Evolutionary conservation across 2,113 vertebrate species (phyloP).

Genomic region (Sinosuthora webbiana): DNA sequence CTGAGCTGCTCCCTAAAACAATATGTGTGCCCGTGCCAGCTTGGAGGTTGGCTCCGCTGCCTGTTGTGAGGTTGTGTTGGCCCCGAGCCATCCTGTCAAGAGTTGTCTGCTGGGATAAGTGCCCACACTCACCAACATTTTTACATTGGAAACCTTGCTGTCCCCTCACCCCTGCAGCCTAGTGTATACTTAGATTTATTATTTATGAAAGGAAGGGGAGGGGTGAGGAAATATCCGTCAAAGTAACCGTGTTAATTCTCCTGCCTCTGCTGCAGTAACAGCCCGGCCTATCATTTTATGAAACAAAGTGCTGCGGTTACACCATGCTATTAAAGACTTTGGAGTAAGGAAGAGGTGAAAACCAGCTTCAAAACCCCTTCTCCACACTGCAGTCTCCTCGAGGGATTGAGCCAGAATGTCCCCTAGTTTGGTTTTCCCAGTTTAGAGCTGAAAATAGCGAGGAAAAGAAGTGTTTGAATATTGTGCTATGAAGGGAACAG

Average conservation of each 20-base stretch:
- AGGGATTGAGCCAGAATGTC: slow-evolving; percentile 18
- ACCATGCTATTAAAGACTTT: neutral
- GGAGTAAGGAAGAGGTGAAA: neutral
- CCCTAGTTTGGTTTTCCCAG: slow-evolving; percentile 38
- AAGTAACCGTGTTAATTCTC: slow-evolving; percentile 42
- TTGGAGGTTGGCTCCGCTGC: neutral
- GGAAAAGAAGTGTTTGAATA: slow-evolving; percentile 77
- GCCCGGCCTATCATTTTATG: slow-evolving; percentile 9
- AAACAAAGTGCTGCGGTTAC: neutral
- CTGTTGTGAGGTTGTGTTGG: slow-evolving; percentile 35
- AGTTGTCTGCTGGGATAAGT: slow-evolving; percentile 43
- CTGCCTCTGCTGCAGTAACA: slow-evolving; percentile 32
- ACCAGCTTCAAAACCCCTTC: neutral
- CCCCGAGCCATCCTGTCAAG: slow-evolving; percentile 31
- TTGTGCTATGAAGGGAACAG: slow-evolving; percentile 82
- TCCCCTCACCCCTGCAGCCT: slow-evolving; percentile 48
- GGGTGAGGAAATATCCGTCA: neutral
- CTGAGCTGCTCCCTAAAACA: neutral
- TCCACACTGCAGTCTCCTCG: neutral
- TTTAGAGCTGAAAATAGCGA: slow-evolving; percentile 65
- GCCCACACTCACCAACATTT: slow-evolving; percentile 6
- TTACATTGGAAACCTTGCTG: neutral
- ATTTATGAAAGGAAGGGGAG: slow-evolving; percentile 54
- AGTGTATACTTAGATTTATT: slow-evolving; percentile 47
- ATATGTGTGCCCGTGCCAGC: neutral